phyloP scores from a whole-genome alignment of 2,888 invertebrate genomes.

The Cataglyphis cursor region DNA sequence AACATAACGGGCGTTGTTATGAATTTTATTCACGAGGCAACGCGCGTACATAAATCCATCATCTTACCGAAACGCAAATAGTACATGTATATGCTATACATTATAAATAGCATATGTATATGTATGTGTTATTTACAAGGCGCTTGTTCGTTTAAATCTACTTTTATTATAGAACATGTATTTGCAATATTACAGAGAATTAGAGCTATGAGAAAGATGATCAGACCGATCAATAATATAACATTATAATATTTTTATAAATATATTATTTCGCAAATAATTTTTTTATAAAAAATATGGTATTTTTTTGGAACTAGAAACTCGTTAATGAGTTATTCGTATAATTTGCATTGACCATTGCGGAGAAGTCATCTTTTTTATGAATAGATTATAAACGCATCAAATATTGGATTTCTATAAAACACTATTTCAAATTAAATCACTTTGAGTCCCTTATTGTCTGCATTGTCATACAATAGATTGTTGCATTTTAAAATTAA shows the following conservation, averaged over 20 bases:
- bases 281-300: neutral
- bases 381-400: neutral
- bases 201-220: slow-evolving; percentile 4
- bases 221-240: neutral
- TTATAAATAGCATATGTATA: too few relatives aligned
- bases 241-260: neutral
- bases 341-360: neutral
- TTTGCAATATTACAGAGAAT: slow-evolving; percentile 50
- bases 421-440: neutral
- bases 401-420: neutral
- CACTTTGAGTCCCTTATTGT: neutral
- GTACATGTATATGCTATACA: neutral
- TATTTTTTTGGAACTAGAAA: neutral
- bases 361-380: neutral
- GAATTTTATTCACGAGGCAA: slow-evolving; percentile 16
- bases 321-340: neutral
- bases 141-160: slow-evolving; percentile 23
- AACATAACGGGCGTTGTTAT: neutral
- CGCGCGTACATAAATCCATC: slow-evolving; percentile 47
- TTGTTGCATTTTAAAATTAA: slow-evolving; percentile 30
- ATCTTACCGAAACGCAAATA: slow-evolving; percentile 23
- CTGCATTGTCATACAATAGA: neutral
- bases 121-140: slow-evolving; percentile 5
- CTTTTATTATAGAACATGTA: slow-evolving; percentile 38
- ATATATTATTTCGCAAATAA: neutral